A percentile compares a stretch with the other conserved stretches of the same genome.
Conservation (phyloP, 1,140 invertebrate genomes). For the Marisa cornuarietis region DNA sequence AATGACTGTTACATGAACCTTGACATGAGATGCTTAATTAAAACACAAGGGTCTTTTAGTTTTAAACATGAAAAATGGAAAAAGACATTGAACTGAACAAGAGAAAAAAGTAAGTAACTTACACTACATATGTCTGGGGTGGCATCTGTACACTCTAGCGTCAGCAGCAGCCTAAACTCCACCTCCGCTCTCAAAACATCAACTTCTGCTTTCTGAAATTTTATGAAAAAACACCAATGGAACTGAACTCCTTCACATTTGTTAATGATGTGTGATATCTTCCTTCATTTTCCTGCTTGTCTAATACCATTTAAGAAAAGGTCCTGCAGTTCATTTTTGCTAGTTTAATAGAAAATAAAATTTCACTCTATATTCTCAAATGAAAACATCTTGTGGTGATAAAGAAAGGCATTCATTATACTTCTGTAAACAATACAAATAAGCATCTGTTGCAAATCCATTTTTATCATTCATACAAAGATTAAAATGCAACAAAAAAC, state of each 20-base stretch:
- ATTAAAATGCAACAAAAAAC: neutral
- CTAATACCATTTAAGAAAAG: neutral
- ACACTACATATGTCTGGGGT: slow-evolving; percentile 30
- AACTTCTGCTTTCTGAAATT: slow-evolving; percentile 13
- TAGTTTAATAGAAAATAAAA: no score
- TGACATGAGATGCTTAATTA: no score
- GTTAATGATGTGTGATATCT: neutral
- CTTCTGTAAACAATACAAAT: neutral
- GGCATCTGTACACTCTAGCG: slow-evolving; percentile 30
- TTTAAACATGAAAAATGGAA: no score
- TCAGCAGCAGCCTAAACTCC: slow-evolving; percentile 48
- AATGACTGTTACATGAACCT: no score
- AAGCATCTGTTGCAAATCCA: neutral
- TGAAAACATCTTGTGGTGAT: no score
- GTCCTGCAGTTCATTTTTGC: neutral
- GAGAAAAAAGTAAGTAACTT: no score
- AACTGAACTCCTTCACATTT: slow-evolving; percentile 2
- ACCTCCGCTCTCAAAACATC: slow-evolving; percentile 30
- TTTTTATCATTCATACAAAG: neutral
- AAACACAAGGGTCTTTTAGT: no score
- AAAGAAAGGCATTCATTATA: no score
- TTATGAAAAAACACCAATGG: neutral
- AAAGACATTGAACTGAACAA: no score
- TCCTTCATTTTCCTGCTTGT: neutral
- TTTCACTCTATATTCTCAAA: no score